Evolutionary conservation across 2,888 invertebrate genomes (phyloP).

Genomic region (Erebia ligea): DNA sequence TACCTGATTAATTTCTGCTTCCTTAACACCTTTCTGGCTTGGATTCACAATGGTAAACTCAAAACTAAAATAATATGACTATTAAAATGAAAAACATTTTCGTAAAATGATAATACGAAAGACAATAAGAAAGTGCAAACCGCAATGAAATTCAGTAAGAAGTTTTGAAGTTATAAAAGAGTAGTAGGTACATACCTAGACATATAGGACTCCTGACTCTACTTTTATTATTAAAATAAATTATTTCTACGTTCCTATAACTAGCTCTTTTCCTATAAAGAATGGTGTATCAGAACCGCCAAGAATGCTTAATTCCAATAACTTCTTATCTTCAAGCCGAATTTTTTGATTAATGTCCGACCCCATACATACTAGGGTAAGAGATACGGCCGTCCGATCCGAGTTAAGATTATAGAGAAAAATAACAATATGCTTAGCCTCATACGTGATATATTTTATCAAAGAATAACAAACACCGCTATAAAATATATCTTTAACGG

Average conservation of each 20-base stretch:
- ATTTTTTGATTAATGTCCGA: constrained; percentile 67
- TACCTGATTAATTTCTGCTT: too few relatives aligned
- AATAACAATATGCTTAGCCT: constrained; percentile 51
- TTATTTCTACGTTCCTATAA: not conserved
- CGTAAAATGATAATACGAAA: too few relatives aligned
- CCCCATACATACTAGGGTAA: constrained; percentile 44
- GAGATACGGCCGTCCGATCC: constrained; percentile 48
- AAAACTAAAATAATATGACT: too few relatives aligned
- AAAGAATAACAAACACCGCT: constrained; percentile 38
- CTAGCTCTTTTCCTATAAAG: constrained; percentile 43
- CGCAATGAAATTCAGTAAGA: too few relatives aligned
- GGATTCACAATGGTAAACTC: too few relatives aligned
- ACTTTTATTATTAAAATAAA: too few relatives aligned
- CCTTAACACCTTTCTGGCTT: too few relatives aligned
- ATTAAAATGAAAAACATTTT: too few relatives aligned
- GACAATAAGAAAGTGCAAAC: too few relatives aligned
- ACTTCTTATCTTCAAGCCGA: constrained; percentile 56
- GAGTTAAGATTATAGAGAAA: constrained; percentile 61
- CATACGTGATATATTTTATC: constrained; percentile 48
- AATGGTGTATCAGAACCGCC: constrained; percentile 56
- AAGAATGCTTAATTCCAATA: constrained; percentile 58
- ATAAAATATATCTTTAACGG: constrained; percentile 33
- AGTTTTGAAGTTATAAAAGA: not conserved
- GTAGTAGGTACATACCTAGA: not conserved
- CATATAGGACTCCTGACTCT: too few relatives aligned